Base-by-base conservation (phyloP, 2,797 vertebrate species). In the Eidolon dupreanum region DNA sequence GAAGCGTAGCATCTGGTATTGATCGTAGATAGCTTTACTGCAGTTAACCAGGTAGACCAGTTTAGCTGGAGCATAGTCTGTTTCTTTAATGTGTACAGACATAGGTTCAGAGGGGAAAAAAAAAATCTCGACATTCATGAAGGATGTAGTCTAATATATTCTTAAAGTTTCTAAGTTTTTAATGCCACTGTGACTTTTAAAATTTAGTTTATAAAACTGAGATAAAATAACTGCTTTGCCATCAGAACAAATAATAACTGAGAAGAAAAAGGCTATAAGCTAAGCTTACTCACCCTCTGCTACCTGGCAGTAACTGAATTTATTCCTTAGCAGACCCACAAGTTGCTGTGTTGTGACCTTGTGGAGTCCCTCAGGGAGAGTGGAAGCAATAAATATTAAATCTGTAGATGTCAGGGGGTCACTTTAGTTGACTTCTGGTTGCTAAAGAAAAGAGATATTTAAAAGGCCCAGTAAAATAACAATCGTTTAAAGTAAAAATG, bases 401-500 rank as follows among this genome's bases (percentile, higher is more conserved):
- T 83, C 65, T 93, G 11, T 86, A 83, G 65, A 93, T 93, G 51
- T 70, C 53, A 93, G 15, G n/a, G 33, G 28, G 13, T 65, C 46
- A 83, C 11, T 83, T 82, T 74, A 41, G 19, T 92, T 94, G 71
- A 68, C 59, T 83, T 5, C 46, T 82, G 38, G n/a, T 88, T 93
- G 57, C 53, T 79, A 66, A 86, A 91, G 61, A 55, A 95, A 96
- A 90, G 43, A 78, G 26, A 88, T 13, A 49, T 71, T 92, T 49
- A 78, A 51, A 77, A 91, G 19, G n/a, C 10, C 8, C 1, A 85
- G 11, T 86, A 55, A 95, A 97, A 74, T 77, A 87, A 51, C 63
- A 68, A 81, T 74, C 28, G 95, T 94, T 88, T 93, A 82, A 95
- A 93, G 41, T 90, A 91, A 95, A 93, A 90, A 74, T 66, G 33